Conservation (phyloP, 2,888 invertebrate genomes). For the Eupithecia insigniata region DNA sequence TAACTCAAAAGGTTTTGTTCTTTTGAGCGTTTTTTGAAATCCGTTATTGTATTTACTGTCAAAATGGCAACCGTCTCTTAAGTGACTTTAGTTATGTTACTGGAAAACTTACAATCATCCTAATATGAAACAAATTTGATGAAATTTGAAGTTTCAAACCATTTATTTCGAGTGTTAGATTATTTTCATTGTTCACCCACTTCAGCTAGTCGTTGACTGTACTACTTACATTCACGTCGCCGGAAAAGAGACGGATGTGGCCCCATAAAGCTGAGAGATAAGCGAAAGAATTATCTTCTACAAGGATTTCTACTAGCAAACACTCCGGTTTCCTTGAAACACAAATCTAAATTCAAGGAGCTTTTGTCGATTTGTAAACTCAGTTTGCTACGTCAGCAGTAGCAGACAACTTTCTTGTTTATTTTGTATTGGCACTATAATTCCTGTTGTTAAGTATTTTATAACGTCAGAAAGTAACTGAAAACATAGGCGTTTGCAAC, state of each 20-base stretch:
- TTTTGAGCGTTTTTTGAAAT: too few relatives aligned
- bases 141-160: too few relatives aligned
- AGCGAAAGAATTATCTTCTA: neutral
- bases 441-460: too few relatives aligned
- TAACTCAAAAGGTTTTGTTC: too few relatives aligned
- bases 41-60: too few relatives aligned
- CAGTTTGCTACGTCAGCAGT: neutral
- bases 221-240: neutral
- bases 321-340: neutral
- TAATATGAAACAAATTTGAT: too few relatives aligned
- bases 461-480: too few relatives aligned
- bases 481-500: too few relatives aligned
- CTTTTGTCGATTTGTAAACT: neutral
- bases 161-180: neutral
- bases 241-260: constrained; percentile 12
- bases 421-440: neutral
- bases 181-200: neutral
- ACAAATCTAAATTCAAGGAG: neutral
- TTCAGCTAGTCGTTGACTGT: neutral
- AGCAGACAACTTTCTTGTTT: neutral
- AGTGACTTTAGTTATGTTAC: too few relatives aligned
- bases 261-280: constrained; percentile 8
- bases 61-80: too few relatives aligned
- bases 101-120: too few relatives aligned
- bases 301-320: neutral